Evolutionary conservation across 2,797 vertebrate species (phyloP).

Genomic region (Megaceryle alcyon): DNA sequence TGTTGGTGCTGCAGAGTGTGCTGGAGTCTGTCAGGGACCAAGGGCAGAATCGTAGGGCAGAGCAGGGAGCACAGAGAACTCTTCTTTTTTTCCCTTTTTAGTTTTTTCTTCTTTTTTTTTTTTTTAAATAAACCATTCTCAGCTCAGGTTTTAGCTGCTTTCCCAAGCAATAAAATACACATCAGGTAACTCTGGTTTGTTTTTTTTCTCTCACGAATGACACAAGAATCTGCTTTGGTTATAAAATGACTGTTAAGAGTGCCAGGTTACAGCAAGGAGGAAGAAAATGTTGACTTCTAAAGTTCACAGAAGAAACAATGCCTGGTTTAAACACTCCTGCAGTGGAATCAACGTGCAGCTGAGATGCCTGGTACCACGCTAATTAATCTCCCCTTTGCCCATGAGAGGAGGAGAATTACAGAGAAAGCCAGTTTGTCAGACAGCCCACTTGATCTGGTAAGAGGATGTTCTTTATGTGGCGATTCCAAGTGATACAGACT

Average conservation of each 20-base stretch:
- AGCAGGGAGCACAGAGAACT: not conserved
- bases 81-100: too few species aligned
- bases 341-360: not conserved
- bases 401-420: not conserved
- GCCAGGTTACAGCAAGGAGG: not conserved
- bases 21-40: rapidly evolving
- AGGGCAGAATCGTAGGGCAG: not conserved
- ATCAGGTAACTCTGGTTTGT: rapidly evolving
- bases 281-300: not conserved
- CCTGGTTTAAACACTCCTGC: not conserved
- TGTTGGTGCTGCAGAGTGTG: rapidly evolving
- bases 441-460: not conserved
- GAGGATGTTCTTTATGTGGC: not conserved
- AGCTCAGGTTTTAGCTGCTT: not conserved
- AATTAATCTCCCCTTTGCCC: not conserved
- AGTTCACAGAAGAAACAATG: not conserved
- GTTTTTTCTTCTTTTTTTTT: too few species aligned
- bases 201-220: not conserved
- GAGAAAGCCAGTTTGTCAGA: not conserved
- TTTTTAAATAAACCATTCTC: not conserved
- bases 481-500: not conserved
- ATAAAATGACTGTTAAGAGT: not conserved
- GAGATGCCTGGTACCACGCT: not conserved
- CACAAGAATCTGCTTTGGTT: not conserved
- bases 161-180: not conserved